These are phyloP conservation scores for Ameiurus melas DNA, from an alignment of 2,113 vertebrate genomes.

Conservation along the genomic window DNA sequence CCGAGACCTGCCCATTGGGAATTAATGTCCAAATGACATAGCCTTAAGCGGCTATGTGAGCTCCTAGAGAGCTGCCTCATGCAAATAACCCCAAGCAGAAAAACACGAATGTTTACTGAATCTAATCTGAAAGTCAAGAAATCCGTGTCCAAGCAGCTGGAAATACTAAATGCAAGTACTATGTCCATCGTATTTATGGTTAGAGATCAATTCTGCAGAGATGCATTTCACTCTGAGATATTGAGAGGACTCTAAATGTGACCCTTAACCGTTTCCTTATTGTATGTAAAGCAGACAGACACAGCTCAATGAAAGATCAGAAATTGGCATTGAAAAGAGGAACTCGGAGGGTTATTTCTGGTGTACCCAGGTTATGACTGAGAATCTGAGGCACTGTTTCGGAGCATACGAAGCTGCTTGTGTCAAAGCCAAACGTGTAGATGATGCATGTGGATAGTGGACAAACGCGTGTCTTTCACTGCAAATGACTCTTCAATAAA, in stretches of 20 bases:
- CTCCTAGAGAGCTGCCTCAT: neutral
- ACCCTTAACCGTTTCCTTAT: neutral
- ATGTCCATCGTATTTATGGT: neutral
- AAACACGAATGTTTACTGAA: neutral
- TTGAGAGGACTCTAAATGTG: neutral
- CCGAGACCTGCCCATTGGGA: conserved; percentile 2
- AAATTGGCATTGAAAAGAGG: no score
- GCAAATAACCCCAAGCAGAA: neutral
- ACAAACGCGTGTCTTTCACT: conserved; percentile 27
- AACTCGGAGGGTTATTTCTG: conserved; percentile 31
- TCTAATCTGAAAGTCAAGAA: neutral
- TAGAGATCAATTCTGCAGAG: neutral
- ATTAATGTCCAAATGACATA: neutral
- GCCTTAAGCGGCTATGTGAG: neutral
- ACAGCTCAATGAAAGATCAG: conserved; percentile 5
- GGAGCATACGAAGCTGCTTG: conserved; percentile 7
- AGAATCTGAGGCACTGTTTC: conserved; percentile 35
- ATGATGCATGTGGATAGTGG: neutral
- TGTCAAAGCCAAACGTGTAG: neutral
- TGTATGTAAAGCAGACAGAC: neutral
- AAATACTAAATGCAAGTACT: neutral
- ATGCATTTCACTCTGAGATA: neutral
- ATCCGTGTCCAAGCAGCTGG: neutral
- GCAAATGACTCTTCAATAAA: neutral
- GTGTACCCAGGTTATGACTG: conserved; percentile 53